Percentiles rank a stretch among this genome's conserved stretches.
Evolutionary conservation across 2,888 invertebrate genomes (phyloP).

Genomic region (Coenonympha arcania): DNA sequence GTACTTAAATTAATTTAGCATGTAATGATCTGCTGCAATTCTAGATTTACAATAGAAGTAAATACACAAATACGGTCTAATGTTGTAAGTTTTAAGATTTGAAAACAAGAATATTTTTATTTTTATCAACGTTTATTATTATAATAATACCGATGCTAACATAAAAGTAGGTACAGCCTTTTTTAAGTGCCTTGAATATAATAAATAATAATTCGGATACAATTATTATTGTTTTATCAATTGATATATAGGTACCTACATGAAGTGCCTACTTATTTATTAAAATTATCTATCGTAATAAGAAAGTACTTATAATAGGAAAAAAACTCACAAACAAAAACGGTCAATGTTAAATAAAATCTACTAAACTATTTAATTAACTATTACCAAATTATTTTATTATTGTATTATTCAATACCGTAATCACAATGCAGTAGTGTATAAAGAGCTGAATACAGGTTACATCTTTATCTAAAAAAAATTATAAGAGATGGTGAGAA

Average conservation of each 20-base stretch:
- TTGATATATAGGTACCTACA: background rate
- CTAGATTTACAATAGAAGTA: slow-evolving; percentile 18
- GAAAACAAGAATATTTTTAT: background rate
- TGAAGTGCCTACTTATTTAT: background rate
- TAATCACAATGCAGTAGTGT: no score
- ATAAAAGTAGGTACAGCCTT: no score
- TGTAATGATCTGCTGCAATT: slow-evolving; percentile 32
- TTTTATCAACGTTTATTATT: background rate
- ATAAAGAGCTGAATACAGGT: no score
- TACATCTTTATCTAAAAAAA: no score
- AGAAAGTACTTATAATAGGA: slow-evolving; percentile 3
- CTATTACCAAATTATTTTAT: no score
- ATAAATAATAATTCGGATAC: background rate
- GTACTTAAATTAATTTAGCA: slow-evolving; percentile 18
- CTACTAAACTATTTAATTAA: no score
- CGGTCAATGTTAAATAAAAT: no score
- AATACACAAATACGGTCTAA: slow-evolving; percentile 1
- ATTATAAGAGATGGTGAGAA: no score
- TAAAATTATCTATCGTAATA: background rate
- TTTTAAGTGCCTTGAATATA: slow-evolving; percentile 14
- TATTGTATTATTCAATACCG: no score
- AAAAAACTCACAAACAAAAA: background rate
- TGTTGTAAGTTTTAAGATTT: background rate
- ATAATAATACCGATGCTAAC: no score
- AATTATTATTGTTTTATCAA: slow-evolving; percentile 9